Percentiles rank a stretch among this genome's conserved stretches.
These are phyloP conservation scores for Epinephelus moara DNA, from an alignment of 2,113 vertebrate genomes.

Conservation along the genomic window DNA sequence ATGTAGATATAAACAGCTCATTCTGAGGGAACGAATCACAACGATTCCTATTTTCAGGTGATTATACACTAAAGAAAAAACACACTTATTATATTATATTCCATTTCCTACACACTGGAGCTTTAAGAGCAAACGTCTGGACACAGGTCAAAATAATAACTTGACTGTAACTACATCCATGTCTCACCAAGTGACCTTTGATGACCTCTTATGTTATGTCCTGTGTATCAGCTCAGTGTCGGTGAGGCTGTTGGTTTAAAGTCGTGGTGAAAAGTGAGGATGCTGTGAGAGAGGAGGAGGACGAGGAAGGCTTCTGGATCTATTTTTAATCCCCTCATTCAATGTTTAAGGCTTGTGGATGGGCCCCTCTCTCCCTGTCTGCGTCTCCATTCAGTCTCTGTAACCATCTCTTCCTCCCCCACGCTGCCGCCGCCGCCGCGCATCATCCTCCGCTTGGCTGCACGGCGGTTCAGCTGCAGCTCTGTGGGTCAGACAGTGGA, in stretches of 20 bases:
- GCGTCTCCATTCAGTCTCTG: neutral
- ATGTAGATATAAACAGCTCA: too few relatives aligned
- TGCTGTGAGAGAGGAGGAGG: conserved; percentile 2
- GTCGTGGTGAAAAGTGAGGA: neutral
- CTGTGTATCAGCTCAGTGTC: neutral
- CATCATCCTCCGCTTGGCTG: conserved; percentile 41
- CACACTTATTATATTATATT: too few relatives aligned
- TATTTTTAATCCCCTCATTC: conserved; percentile 53
- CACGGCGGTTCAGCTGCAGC: conserved; percentile 18
- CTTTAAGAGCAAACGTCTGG: too few relatives aligned
- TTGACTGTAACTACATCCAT: too few relatives aligned
- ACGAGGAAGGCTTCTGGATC: conserved; percentile 11
- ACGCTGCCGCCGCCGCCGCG: neutral
- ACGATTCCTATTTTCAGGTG: too few relatives aligned
- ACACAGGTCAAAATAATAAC: too few relatives aligned
- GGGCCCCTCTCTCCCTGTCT: conserved; percentile 6
- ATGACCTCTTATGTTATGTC: neutral
- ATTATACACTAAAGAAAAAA: too few relatives aligned
- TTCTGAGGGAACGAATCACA: too few relatives aligned
- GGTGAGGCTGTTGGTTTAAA: neutral
- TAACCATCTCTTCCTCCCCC: neutral
- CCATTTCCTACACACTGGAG: too few relatives aligned
- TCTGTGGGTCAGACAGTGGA: conserved; percentile 31
- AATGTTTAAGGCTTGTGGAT: conserved; percentile 25
- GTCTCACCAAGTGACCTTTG: neutral